Conservation (phyloP, 2,888 invertebrate genomes). For the Nezara viridula region DNA sequence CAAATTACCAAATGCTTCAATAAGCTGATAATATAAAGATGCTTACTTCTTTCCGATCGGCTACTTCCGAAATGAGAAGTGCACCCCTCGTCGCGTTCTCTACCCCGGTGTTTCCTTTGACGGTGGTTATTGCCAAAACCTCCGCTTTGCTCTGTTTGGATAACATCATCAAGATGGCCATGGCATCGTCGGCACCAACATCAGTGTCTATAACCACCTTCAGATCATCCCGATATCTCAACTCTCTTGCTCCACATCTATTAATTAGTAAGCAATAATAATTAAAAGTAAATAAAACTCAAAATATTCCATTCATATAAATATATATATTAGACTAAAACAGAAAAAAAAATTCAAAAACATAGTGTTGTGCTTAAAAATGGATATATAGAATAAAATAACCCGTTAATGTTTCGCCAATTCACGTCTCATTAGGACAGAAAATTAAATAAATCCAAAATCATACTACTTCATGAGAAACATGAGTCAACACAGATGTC, state of each 20-base stretch:
- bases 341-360: no score
- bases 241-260: background rate
- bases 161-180: conserved; percentile 70
- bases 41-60: conserved; percentile 69
- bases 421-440: no score
- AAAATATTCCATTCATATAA: no score
- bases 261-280: no score
- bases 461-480: no score
- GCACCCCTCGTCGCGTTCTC: conserved; percentile 72
- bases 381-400: no score
- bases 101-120: conserved; percentile 72
- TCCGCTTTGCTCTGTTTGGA: conserved; percentile 67
- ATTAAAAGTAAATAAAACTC: background rate
- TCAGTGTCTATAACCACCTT: conserved; percentile 71
- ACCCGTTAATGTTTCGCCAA: no score
- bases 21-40: background rate
- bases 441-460: no score
- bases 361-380: no score
- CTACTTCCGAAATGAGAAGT: conserved; percentile 70
- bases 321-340: no score
- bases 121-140: conserved; percentile 73
- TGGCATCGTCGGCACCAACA: conserved; percentile 71
- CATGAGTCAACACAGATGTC: no score
- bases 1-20: no score
- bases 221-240: background rate